Evolutionary conservation across 2,797 vertebrate species (phyloP).

Genomic region (Rhinichthys osculus): DNA sequence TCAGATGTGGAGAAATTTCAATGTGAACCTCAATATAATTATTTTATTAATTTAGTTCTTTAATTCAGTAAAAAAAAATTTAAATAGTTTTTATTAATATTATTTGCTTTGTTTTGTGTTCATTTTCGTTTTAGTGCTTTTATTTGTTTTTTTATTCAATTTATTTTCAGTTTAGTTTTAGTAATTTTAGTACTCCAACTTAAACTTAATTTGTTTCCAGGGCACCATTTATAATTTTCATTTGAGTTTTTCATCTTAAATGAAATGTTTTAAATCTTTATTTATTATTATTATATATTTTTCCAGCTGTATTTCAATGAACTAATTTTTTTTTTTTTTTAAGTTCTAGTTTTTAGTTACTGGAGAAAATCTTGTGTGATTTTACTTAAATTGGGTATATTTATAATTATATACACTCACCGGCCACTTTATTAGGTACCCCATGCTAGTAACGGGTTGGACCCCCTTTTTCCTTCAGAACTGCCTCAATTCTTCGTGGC

Average conservation of each 20-base stretch:
- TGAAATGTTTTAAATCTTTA: too few relatives aligned
- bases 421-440: too few relatives aligned
- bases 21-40: neutral
- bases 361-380: neutral
- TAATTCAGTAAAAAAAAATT: too few relatives aligned
- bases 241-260: neutral
- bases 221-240: neutral
- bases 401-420: neutral
- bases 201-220: neutral
- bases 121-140: neutral
- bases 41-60: neutral
- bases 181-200: neutral
- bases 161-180: neutral
- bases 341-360: neutral
- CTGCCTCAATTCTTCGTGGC: too few relatives aligned
- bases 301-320: neutral
- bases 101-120: neutral
- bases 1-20: neutral
- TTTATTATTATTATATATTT: too few relatives aligned
- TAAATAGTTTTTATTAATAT: neutral
- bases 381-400: neutral
- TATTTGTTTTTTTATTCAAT: neutral
- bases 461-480: too few relatives aligned
- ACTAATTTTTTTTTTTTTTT: too few relatives aligned
- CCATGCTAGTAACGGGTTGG: too few relatives aligned